These are phyloP conservation scores for Scotopteryx bipunctaria DNA, from an alignment of 2,888 invertebrate genomes.

Conservation along the genomic window DNA sequence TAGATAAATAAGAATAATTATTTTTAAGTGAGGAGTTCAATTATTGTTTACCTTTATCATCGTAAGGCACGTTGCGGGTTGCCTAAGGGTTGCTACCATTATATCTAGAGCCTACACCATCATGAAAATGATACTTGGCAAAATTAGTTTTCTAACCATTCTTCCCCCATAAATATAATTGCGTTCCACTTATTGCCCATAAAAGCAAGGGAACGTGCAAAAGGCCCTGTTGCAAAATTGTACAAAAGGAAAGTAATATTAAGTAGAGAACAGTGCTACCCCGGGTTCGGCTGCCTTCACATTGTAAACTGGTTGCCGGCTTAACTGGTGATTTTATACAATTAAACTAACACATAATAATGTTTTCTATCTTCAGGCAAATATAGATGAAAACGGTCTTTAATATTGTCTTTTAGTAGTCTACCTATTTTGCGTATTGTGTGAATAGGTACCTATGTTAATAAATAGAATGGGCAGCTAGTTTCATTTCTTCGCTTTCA, in stretches of 20 bases:
- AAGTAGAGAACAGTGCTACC: slow-evolving; percentile 36
- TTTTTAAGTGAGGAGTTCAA: too few relatives aligned
- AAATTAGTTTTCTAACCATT: slow-evolving; percentile 81
- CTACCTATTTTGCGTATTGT: too few relatives aligned
- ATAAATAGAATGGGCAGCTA: too few relatives aligned
- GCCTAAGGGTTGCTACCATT: too few relatives aligned
- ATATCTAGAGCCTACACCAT: slow-evolving; percentile 26
- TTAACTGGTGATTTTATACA: background rate
- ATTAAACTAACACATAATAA: background rate
- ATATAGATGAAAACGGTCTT: too few relatives aligned
- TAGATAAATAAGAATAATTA: too few relatives aligned
- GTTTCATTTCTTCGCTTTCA: too few relatives aligned
- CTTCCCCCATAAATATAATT: slow-evolving; percentile 81
- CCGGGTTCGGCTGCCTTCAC: background rate
- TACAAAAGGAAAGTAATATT: slow-evolving; percentile 83
- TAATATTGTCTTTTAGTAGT: too few relatives aligned
- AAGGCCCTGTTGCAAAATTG: slow-evolving; percentile 82
- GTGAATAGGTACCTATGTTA: too few relatives aligned
- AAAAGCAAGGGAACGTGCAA: slow-evolving; percentile 82
- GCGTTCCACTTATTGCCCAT: slow-evolving; percentile 83
- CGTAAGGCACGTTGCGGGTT: too few relatives aligned
- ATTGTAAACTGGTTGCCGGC: slow-evolving; percentile 1
- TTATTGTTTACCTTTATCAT: too few relatives aligned
- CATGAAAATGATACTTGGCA: slow-evolving; percentile 65
- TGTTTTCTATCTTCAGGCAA: too few relatives aligned